Evolutionary conservation across 2,888 invertebrate species (phyloP), one percentile per base, ranked within the genome.

Genomic region (Monoplex corrugatus): DNA sequence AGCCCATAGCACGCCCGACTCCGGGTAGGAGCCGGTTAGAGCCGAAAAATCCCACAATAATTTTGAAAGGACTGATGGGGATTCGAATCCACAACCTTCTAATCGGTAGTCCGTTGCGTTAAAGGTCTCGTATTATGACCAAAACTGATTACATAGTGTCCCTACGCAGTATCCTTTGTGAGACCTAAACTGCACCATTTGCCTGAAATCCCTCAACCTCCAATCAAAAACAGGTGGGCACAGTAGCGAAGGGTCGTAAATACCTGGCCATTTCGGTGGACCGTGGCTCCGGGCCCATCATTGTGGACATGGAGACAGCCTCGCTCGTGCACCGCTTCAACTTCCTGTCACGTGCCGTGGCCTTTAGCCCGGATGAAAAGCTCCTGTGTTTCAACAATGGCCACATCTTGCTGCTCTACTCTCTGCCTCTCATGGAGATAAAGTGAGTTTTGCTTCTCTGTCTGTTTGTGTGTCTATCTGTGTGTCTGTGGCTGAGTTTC

Each of bases 381-480:
- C 93, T 92, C 86, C 80, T 95, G 13, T 92, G 92, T 28, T 94
- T 94, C 89, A 94, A 94, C 87, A 91, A 94, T 0, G 94, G 93
- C 40, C 90, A 91, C 35, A 89, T 82, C 43, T 89, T 95, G 23
- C 82, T 93, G 23, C 83, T 95, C 43, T 94, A 93, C 88, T 92
- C 93, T 38, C 86, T 95, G 19, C 95, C 95, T 6, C 89, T 93
- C 28, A 93, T 95, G 93, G 92, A 94, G 87, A 90, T 93, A 68
- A 92, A 90, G 89, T 90, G 43, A 75, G 84, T 75, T 2, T 16
- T 44, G 63, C 38, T 13, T 50, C 10, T 28, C 8, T 45, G 50
- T n/a, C n/a, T 50, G 85, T 85, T 43, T 57, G 23, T 44, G 32
- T 43, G 32, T 68, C 6, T n/a, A 6, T 28, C 28, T 28, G 68